Conservation (phyloP, 2,797 vertebrate species). For the Rhabdomys pumilio region DNA sequence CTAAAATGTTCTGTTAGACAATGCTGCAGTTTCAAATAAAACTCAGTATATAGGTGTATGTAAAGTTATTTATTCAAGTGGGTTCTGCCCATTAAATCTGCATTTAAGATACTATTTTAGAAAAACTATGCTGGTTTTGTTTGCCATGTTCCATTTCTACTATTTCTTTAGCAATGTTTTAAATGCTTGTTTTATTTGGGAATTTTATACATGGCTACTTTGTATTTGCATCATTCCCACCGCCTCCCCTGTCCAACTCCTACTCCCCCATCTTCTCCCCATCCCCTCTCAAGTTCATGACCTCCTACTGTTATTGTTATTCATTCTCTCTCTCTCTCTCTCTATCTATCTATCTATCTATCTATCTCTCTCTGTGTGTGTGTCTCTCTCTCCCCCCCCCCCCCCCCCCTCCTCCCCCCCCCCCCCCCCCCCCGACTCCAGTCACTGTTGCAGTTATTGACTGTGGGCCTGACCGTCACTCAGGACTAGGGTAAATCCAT, state of each 20-base stretch:
- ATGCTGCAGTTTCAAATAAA: background rate
- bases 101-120: background rate
- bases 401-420: too few species aligned
- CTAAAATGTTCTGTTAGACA: background rate
- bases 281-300: background rate
- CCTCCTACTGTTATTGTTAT: background rate
- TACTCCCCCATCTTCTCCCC: background rate
- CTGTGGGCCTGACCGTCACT: background rate
- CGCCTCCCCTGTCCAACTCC: background rate
- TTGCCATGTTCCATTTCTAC: background rate
- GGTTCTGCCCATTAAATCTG: background rate
- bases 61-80: background rate
- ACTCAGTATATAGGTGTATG: background rate
- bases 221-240: background rate
- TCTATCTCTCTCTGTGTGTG: too few species aligned
- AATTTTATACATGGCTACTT: background rate
- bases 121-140: background rate
- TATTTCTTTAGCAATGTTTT: slow-evolving; percentile 4
- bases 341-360: too few species aligned
- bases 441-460: too few species aligned
- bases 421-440: accelerated
- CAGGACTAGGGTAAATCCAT: background rate
- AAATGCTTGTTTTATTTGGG: background rate
- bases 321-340: too few species aligned
- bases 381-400: too few species aligned